These are phyloP conservation scores for Cryptus armator DNA, from an alignment of 2,888 invertebrate genomes.

Conservation along the genomic window DNA sequence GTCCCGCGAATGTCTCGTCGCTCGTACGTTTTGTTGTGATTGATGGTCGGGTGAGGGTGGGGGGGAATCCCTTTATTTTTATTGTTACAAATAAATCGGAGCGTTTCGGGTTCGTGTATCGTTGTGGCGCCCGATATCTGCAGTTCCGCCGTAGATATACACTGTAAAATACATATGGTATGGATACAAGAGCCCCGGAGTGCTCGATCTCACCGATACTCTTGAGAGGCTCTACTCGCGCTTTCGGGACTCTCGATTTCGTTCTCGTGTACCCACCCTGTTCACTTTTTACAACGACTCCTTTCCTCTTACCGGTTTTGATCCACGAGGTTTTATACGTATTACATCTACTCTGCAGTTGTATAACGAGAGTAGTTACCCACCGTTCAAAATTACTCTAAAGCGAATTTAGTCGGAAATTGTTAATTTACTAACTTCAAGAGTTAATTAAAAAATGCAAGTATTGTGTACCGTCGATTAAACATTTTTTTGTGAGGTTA, in stretches of 20 bases:
- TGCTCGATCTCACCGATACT: conserved; percentile 1
- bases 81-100: conserved; percentile 68
- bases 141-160: conserved; percentile 9
- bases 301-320: conserved; percentile 3
- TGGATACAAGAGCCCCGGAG: neutral
- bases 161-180: conserved; percentile 11
- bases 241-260: conserved; percentile 34
- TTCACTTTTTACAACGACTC: conserved; percentile 41
- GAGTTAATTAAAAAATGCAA: too few relatives aligned
- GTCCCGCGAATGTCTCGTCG: conserved; percentile 58
- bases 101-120: conserved; percentile 48
- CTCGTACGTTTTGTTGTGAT: conserved; percentile 66
- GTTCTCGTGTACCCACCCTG: conserved; percentile 17
- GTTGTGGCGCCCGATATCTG: conserved; percentile 41
- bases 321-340: neutral
- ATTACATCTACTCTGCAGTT: neutral
- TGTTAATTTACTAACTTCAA: too few relatives aligned
- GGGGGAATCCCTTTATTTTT: conserved; percentile 66
- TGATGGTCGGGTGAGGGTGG: conserved; percentile 52
- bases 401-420: too few relatives aligned
- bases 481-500: too few relatives aligned
- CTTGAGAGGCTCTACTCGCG: conserved; percentile 1
- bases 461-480: too few relatives aligned
- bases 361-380: neutral
- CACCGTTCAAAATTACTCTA: neutral